Evolutionary conservation across 2,888 invertebrate genomes (phyloP), one percentile per base, ranked within the genome.

Genomic region (Caenorhabditis virilis): DNA sequence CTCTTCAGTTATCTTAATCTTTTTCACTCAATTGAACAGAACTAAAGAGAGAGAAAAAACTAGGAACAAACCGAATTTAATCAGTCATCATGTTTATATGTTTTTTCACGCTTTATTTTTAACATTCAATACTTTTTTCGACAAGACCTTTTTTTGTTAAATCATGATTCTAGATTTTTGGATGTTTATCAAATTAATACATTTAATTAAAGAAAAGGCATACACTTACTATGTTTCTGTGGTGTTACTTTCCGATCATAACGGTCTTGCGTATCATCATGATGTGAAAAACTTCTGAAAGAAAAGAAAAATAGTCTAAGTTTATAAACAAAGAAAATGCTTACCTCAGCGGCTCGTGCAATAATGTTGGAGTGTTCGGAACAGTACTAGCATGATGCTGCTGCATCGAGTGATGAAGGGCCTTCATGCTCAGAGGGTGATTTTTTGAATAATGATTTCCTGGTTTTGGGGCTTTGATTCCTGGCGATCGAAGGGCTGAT

Each of bases 401-500:
- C 15, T 51, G 56, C 4, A 38, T 23, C 42, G 50, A 48, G 13
- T 52, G 51, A 42, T 49, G 60, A 26, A 52, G 52, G 6, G 30
- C 6, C 30, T 9, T 30, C 30, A 36, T 36, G 18, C 53, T 49
- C 13, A 47, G 11, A 18, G 68, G 51, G 43, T 65, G 65, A 35
- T 52, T 54, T 2, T 57, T 39, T 22, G 58, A 48, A 53, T 71
- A 59, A 26, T 62, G 60, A 27, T 68, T 72, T 15, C 35, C 61
- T 2, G 58, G 42, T 57, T 78, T 78, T 20, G 79, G 76, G n/a
- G 78, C 72, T 56, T 83, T 80, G 48, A 83, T 72, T 15, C 82
- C 82, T 1, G 82, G 82, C 1, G 83, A 83, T 26, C 75, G 76
- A 18, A 82, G 70, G 1, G 77, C 75, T 1, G 74, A 62, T 0